Evolutionary conservation across 2,797 vertebrate genomes (phyloP).

Genomic region (Todus mexicanus): DNA sequence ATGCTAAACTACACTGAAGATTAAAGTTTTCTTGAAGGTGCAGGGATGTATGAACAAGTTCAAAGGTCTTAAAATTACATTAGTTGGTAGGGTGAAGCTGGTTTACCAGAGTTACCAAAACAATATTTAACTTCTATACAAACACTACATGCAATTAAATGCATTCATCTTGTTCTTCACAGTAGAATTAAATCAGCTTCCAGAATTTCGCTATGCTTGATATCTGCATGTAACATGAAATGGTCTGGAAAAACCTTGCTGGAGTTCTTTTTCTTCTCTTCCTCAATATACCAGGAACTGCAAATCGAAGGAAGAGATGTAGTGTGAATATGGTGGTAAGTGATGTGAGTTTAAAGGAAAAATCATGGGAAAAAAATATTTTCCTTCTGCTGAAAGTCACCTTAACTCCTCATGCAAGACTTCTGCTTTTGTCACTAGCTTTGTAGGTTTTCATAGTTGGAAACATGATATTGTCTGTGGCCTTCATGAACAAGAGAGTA

Average conservation of each 20-base stretch:
- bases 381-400: not conserved
- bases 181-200: not conserved
- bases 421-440: not conserved
- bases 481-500: not conserved
- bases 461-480: slow-evolving; percentile 16
- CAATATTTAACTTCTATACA: not conserved
- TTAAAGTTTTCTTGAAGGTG: not conserved
- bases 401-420: not conserved
- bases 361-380: not conserved
- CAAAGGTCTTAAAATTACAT: not conserved
- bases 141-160: not conserved
- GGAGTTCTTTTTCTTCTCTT: not conserved
- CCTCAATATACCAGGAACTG: not conserved
- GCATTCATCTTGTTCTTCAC: not conserved
- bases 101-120: not conserved
- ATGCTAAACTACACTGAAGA: not conserved
- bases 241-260: not conserved
- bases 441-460: not conserved
- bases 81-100: not conserved
- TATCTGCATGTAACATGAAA: not conserved
- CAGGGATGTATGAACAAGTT: not conserved
- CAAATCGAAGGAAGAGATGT: not conserved
- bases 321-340: not conserved
- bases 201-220: not conserved
- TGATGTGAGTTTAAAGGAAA: not conserved